Evolutionary conservation across 2,797 vertebrate species (phyloP).

Genomic region (Coluber constrictor): DNA sequence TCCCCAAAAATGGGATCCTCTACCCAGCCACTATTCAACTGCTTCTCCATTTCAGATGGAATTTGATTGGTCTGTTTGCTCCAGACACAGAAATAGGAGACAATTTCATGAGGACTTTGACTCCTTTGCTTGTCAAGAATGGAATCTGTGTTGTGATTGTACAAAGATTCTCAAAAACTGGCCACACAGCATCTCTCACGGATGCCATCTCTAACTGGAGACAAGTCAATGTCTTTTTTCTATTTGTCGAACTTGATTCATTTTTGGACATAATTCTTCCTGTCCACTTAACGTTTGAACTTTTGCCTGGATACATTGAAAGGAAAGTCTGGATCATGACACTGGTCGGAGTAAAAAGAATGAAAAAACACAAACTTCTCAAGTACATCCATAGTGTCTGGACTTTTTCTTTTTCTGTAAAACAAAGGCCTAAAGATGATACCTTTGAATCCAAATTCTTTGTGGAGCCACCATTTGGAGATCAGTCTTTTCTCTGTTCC

Average conservation of each 20-base stretch:
- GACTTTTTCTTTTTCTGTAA: background rate
- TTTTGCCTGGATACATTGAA: background rate
- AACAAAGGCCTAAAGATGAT: background rate
- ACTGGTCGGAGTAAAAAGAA: no score
- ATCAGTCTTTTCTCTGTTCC: background rate
- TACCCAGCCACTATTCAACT: background rate
- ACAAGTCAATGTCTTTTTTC: background rate
- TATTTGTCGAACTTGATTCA: rapidly evolving
- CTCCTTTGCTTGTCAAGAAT: background rate
- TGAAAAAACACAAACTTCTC: background rate
- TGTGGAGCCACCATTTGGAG: background rate
- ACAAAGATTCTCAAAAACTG: background rate
- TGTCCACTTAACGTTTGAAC: background rate
- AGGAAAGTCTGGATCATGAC: background rate
- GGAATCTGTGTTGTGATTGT: background rate
- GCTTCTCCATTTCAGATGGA: background rate
- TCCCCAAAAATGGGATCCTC: background rate
- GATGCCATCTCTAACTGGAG: background rate
- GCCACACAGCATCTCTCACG: background rate
- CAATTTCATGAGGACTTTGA: background rate
- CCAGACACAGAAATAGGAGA: background rate
- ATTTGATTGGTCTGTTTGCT: background rate
- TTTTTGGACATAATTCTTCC: background rate
- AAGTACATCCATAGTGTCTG: background rate
- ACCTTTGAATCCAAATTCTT: background rate